Conservation (phyloP, 2,888 invertebrate genomes). For the Tigriopus californicus region DNA sequence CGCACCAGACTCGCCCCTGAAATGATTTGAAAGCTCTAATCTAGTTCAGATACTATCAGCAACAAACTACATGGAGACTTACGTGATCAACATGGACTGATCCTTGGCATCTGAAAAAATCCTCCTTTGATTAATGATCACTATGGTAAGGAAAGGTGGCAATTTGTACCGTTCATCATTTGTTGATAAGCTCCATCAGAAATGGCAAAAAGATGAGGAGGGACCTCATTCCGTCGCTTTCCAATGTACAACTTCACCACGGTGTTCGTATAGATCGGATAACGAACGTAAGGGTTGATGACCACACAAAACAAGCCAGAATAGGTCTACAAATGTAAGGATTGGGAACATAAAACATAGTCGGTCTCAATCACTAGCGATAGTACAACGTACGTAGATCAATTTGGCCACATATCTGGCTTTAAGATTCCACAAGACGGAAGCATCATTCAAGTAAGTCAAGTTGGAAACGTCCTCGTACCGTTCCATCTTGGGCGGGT, state of each 20-base stretch:
- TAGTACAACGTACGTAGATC: conserved; percentile 95
- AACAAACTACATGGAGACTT: conserved; percentile 34
- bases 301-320: conserved; percentile 99
- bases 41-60: too few species aligned
- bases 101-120: conserved; percentile 61
- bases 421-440: conserved; percentile 94
- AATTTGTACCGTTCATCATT: conserved; percentile 65
- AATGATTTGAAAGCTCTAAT: not conserved
- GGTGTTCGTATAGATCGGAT: conserved; percentile 92
- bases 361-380: too few species aligned
- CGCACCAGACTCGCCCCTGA: conserved; percentile 38
- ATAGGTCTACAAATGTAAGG: conserved; percentile 57
- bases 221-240: conserved; percentile 97
- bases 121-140: too few species aligned
- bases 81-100: conserved; percentile 99
- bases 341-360: too few species aligned
- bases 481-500: conserved; percentile 98
- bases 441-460: conserved; percentile 97
- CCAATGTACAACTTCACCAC: conserved; percentile 96
- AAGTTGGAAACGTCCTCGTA: conserved; percentile 96
- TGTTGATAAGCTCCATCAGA: conserved; percentile 99
- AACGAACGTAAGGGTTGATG: conserved; percentile 99
- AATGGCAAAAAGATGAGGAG: conserved; percentile 98
- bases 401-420: conserved; percentile 91
- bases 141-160: conserved; percentile 26